phyloP scores from a whole-genome alignment of 2,113 vertebrate species.

The Parus major region DNA sequence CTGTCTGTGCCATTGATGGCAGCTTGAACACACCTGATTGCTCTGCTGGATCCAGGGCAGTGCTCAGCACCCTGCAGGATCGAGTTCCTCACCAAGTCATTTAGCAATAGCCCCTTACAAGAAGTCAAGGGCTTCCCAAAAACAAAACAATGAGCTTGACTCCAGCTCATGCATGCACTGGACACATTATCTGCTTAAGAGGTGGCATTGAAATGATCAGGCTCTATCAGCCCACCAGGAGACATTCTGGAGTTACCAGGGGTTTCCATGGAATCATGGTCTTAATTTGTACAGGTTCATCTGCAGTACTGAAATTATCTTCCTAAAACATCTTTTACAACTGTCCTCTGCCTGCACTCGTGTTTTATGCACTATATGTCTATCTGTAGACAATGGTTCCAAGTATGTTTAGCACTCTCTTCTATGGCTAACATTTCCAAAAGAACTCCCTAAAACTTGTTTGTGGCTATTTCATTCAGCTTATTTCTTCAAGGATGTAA shows the following conservation, averaged over 20 bases:
- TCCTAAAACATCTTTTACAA: neutral
- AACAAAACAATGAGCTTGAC: neutral
- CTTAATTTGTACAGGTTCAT: accelerated
- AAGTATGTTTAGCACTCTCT: neutral
- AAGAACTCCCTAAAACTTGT: neutral
- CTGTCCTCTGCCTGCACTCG: neutral
- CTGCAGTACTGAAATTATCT: neutral
- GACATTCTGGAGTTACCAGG: neutral
- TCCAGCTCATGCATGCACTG: neutral
- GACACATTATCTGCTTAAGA: neutral
- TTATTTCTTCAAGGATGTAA: neutral
- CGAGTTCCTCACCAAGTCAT: neutral
- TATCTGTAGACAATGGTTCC: neutral
- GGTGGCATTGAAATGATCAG: neutral
- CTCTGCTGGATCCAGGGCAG: neutral
- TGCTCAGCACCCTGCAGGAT: neutral
- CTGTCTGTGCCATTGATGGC: neutral
- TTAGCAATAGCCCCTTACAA: neutral
- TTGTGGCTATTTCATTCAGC: neutral
- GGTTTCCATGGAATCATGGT: neutral
- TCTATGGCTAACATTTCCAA: neutral
- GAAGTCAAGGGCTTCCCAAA: neutral
- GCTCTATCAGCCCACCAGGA: neutral
- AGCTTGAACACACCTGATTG: neutral
- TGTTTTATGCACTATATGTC: neutral